Evolutionary conservation across 2,888 invertebrate species (phyloP).

Genomic region (Hirtodrosophila alboralis): DNA sequence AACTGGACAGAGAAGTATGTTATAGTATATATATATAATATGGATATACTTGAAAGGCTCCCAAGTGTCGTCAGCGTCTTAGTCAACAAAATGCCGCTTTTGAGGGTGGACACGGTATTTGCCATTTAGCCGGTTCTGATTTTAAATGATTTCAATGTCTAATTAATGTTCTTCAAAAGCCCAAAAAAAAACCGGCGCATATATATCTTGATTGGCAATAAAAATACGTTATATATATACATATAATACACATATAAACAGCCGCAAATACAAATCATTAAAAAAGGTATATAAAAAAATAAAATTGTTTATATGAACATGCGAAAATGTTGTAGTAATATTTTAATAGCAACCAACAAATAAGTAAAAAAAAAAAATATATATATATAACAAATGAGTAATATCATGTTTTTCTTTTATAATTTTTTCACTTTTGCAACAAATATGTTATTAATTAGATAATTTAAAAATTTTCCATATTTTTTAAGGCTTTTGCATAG

Average conservation of each 20-base stretch:
- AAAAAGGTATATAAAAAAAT: neutral
- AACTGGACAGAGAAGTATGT: constrained; percentile 27
- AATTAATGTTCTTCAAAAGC: constrained; percentile 42
- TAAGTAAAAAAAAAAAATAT: neutral
- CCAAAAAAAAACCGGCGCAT: constrained; percentile 25
- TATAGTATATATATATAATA: constrained; percentile 20
- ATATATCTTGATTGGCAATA: constrained; percentile 39
- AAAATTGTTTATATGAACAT: constrained; percentile 1
- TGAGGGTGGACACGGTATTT: constrained; percentile 15
- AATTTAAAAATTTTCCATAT: too few relatives aligned
- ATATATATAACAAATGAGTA: neutral
- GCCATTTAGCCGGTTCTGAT: constrained; percentile 36
- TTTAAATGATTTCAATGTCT: constrained; percentile 25
- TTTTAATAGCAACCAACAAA: neutral
- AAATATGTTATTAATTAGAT: too few relatives aligned
- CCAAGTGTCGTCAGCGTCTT: constrained; percentile 35
- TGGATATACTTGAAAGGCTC: constrained; percentile 34
- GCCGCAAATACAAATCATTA: constrained; percentile 30
- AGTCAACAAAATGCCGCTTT: too few relatives aligned
- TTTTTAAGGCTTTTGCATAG: too few relatives aligned
- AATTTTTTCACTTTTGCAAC: too few relatives aligned
- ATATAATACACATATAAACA: too few relatives aligned
- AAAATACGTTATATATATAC: constrained; percentile 21
- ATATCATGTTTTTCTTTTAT: too few relatives aligned
- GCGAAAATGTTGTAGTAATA: constrained; percentile 4